Evolutionary conservation across 2,888 invertebrate genomes (phyloP), one percentile per base, ranked within the genome.

Genomic region (Amorpha juglandis): DNA sequence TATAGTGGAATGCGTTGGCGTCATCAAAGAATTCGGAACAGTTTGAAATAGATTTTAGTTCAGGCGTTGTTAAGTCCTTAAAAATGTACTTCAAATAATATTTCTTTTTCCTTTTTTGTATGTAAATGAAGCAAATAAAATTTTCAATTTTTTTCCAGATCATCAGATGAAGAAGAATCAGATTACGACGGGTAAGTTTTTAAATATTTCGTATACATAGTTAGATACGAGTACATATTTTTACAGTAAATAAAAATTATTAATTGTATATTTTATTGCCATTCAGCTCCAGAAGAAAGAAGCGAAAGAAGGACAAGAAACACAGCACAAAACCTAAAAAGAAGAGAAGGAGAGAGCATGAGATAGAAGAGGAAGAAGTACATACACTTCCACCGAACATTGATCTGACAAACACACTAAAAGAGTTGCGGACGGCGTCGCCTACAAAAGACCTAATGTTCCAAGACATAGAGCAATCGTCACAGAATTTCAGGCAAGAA

Each of bases 281-380:
- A 27, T 27, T 9, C 19, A 58, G 58, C 6, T 58, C 38, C 38
- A 58, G 58, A 70, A 89, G 83, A 77, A 91, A 88, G 68, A 88
- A 86, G 71, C 86, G 87, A 38, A 91, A 88, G 76, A 92, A 90
- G 71, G 91, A 92, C 19, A 90, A 84, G 65, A 90, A 88, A 66
- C 81, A 81, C 72, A 75, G 71, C n/a, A 76, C 86, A 0, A 91
- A 86, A 65, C 78, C 70, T 65, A 90, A 88, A 70, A 89, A 82
- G 75, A 86, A 80, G 77, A 86, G 73, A 67, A 76, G 81, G 47
- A 69, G 69, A 58, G 80, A 79, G 19, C 69, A 71, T 3, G 84
- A 79, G 2, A 58, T 65, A 2, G 81, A 79, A 1, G 82, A 80
- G 19, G 83, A 80, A 21, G 77, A 76, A 1, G 83, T 80, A 1